Evolutionary conservation across 2,888 invertebrate species (phyloP).

Genomic region (Rotaria sp.): DNA sequence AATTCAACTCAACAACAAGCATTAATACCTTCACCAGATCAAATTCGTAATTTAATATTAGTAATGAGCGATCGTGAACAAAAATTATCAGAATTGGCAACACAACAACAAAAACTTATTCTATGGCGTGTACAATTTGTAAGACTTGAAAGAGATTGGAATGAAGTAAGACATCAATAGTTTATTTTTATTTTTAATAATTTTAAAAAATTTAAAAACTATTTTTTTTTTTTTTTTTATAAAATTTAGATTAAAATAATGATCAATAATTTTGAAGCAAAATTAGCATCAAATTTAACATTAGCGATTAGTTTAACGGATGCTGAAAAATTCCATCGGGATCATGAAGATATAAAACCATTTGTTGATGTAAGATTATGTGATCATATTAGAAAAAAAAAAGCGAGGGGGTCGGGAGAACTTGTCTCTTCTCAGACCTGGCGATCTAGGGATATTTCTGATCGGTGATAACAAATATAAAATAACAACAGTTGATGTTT

Average conservation of each 20-base stretch:
- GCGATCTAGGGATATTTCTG: too few species aligned
- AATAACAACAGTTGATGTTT: too few species aligned
- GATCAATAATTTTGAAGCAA: slow-evolving; percentile 23
- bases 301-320: slow-evolving; percentile 17
- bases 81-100: slow-evolving; percentile 17
- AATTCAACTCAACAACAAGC: background rate
- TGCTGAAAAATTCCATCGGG: slow-evolving; percentile 1
- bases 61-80: background rate
- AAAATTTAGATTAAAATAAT: background rate
- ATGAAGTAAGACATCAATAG: background rate
- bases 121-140: background rate
- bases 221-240: background rate
- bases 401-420: too few species aligned
- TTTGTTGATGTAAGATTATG: slow-evolving; percentile 5
- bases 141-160: background rate
- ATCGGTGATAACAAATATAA: too few species aligned
- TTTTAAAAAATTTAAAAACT: background rate
- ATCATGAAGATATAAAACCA: slow-evolving; percentile 21
- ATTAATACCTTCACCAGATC: background rate
- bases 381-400: too few species aligned
- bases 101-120: slow-evolving; percentile 2
- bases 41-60: background rate
- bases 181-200: background rate
- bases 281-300: slow-evolving; percentile 1
- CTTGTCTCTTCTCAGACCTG: too few species aligned